These are phyloP conservation scores for Dicentrarchus labrax DNA, from an alignment of 2,113 vertebrate genomes.

Conservation along the genomic window DNA sequence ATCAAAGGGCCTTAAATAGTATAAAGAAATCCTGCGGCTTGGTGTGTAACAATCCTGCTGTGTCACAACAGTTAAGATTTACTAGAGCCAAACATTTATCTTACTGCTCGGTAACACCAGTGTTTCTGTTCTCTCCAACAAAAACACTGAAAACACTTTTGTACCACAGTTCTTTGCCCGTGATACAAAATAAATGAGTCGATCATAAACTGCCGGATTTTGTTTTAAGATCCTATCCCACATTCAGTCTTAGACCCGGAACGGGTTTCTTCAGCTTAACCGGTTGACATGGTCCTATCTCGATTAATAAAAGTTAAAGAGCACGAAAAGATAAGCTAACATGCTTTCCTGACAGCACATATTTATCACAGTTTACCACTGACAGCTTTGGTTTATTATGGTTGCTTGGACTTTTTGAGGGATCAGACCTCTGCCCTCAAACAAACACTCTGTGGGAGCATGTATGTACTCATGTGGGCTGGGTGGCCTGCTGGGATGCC, in stretches of 20 bases:
- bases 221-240: not conserved
- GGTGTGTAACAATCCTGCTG: not conserved
- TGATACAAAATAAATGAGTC: not conserved
- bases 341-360: constrained; percentile 5
- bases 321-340: not conserved
- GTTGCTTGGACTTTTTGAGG: constrained; percentile 43
- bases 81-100: not conserved
- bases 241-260: too few species aligned
- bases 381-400: constrained; percentile 62
- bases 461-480: constrained; percentile 58
- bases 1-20: not conserved
- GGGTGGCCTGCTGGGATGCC: constrained; percentile 52
- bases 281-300: not conserved
- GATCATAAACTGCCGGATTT: not conserved
- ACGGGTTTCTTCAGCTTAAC: not conserved
- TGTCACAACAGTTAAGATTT: constrained; percentile 8
- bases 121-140: not conserved
- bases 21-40: not conserved
- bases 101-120: not conserved
- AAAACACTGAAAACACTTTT: not conserved
- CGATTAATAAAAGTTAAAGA: not conserved
- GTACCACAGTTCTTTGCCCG: too few species aligned
- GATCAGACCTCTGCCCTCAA: constrained; percentile 65
- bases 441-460: constrained; percentile 70
- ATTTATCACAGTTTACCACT: constrained; percentile 48